Conservation (phyloP, 2,888 invertebrate genomes). For the Andricus quercusramuli region DNA sequence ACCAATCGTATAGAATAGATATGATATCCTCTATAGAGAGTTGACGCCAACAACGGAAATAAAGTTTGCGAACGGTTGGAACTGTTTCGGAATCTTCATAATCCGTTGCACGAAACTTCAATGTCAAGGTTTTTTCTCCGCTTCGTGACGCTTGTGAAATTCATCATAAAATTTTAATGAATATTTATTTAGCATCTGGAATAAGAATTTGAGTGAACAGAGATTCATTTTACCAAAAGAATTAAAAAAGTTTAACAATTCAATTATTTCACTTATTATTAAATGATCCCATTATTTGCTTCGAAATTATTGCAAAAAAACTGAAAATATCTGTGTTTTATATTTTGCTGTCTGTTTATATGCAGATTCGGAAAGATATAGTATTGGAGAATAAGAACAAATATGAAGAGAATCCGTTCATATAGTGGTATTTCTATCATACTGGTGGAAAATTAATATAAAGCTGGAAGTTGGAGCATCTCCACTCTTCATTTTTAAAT, state of each 20-base stretch:
- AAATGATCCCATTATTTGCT: background rate
- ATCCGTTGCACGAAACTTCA: slow-evolving; percentile 34
- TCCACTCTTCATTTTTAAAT: slow-evolving; percentile 14
- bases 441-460: background rate
- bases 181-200: background rate
- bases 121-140: slow-evolving; percentile 10
- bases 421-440: slow-evolving; percentile 7
- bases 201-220: background rate
- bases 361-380: too few species aligned
- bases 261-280: too few species aligned
- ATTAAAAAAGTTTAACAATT: background rate
- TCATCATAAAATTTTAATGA: slow-evolving; percentile 8
- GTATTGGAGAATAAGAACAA: background rate
- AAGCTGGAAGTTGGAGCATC: slow-evolving; percentile 13
- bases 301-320: background rate
- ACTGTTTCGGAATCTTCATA: slow-evolving; percentile 37
- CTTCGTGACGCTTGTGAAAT: background rate
- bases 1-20: slow-evolving; percentile 12
- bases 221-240: background rate
- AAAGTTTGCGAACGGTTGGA: slow-evolving; percentile 35
- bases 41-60: slow-evolving; percentile 36
- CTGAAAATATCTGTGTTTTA: background rate
- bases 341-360: background rate
- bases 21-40: slow-evolving; percentile 19
- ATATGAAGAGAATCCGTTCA: slow-evolving; percentile 2